A percentile compares a stretch with the other conserved stretches of the same genome.
Evolutionary conservation across 2,888 invertebrate genomes (phyloP).

Genomic region (Prostheceraeus crozeri): DNA sequence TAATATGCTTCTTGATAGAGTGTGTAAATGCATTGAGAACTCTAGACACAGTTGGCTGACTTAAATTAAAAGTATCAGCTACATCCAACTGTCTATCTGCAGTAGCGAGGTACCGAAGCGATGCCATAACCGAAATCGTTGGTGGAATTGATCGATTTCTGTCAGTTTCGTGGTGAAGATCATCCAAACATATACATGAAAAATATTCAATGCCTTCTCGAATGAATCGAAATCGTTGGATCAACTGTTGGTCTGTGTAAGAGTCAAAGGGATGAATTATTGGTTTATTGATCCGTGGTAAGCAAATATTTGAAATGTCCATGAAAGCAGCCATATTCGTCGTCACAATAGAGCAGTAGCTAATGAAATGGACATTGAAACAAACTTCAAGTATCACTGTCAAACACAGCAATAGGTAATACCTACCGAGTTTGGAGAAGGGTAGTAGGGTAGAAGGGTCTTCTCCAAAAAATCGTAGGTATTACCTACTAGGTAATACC

Average conservation of each 20-base stretch:
- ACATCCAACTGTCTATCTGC: conserved; percentile 12
- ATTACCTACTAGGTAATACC: too few relatives aligned
- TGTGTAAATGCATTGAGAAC: not conserved
- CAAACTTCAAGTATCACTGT: too few relatives aligned
- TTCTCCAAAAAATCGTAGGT: too few relatives aligned
- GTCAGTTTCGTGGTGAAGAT: conserved; percentile 5
- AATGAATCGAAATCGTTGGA: conserved; percentile 12
- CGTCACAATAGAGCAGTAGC: too few relatives aligned
- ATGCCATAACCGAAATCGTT: conserved; percentile 15
- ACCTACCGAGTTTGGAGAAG: too few relatives aligned
- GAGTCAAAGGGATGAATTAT: conserved; percentile 6
- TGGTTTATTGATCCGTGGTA: too few relatives aligned
- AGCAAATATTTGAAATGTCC: conserved; percentile 10
- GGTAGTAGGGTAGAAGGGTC: too few relatives aligned
- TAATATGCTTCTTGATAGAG: conserved; percentile 5
- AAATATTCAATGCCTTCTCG: conserved; percentile 12
- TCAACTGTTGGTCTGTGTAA: conserved; percentile 4
- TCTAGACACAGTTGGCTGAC: conserved; percentile 21
- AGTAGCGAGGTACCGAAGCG: conserved; percentile 11
- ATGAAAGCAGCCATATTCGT: conserved; percentile 9
- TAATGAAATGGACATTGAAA: too few relatives aligned
- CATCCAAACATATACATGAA: not conserved
- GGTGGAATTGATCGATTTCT: conserved; percentile 5
- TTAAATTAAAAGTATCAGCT: conserved; percentile 11
- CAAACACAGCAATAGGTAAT: too few relatives aligned